These are phyloP conservation scores for Scomber colias DNA, from an alignment of 2,113 vertebrate species.

Conservation along the genomic window DNA sequence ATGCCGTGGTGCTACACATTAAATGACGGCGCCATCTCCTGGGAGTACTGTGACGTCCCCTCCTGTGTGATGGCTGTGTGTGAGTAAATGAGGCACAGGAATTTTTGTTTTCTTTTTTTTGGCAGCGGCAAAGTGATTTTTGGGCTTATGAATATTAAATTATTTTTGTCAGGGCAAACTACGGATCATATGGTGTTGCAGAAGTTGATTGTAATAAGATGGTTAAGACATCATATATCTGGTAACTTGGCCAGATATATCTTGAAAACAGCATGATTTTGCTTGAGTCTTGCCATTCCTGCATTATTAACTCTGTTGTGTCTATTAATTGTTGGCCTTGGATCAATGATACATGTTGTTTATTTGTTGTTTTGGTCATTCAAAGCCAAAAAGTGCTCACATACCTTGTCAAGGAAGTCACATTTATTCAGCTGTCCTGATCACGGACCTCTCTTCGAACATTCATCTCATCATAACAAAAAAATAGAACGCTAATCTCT, in stretches of 20 bases:
- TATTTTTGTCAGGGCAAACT: no score
- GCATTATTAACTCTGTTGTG: neutral
- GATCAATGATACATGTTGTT: neutral
- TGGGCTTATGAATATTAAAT: no score
- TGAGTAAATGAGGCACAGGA: conserved; percentile 65
- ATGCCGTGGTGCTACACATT: conserved; percentile 94
- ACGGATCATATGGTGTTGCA: no score
- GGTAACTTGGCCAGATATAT: neutral
- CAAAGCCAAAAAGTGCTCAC: neutral
- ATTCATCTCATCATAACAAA: neutral
- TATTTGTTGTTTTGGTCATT: neutral
- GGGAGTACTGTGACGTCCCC: conserved; percentile 90
- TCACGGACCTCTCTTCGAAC: neutral
- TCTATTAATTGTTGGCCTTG: neutral
- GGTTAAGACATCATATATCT: neutral
- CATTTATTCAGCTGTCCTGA: neutral
- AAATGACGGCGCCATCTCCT: conserved; percentile 87
- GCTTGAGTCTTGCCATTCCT: neutral
- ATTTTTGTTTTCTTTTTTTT: neutral
- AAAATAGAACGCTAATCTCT: neutral
- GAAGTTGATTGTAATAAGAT: no score
- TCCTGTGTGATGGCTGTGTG: conserved; percentile 77
- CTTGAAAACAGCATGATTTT: neutral
- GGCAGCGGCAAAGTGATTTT: neutral
- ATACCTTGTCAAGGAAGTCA: neutral